phyloP scores from a whole-genome alignment of 2,888 invertebrate species.

The Hemistola chrysoprasaria region DNA sequence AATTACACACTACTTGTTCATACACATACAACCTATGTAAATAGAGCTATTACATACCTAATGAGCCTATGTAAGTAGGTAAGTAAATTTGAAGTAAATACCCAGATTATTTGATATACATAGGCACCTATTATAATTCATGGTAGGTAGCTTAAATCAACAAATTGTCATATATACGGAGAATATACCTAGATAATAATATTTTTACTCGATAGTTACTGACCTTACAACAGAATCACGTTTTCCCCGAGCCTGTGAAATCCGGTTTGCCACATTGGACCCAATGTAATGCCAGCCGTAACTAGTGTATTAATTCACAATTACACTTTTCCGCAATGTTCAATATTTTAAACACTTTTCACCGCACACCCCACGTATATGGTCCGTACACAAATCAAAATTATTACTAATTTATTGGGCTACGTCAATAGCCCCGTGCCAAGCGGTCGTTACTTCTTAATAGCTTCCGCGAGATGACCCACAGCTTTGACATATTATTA shows the following conservation, averaged over 20 bases:
- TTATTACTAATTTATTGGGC: constrained; percentile 52
- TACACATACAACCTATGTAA: too few species aligned
- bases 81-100: too few species aligned
- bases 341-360: constrained; percentile 37
- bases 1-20: too few species aligned
- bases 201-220: constrained; percentile 36
- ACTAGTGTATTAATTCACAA: constrained; percentile 48
- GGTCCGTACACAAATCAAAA: constrained; percentile 62
- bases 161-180: too few species aligned
- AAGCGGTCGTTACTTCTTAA: constrained; percentile 39
- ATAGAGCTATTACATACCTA: too few species aligned
- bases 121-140: too few species aligned
- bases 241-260: constrained; percentile 68
- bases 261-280: constrained; percentile 79
- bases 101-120: too few species aligned
- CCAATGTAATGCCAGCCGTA: constrained; percentile 64
- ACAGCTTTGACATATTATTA: not conserved
- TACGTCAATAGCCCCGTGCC: constrained; percentile 74
- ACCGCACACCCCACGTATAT: constrained; percentile 56
- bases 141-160: too few species aligned
- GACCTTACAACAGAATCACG: constrained; percentile 75
- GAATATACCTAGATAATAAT: not conserved
- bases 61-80: too few species aligned
- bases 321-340: constrained; percentile 46
- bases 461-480: constrained; percentile 10